phyloP scores from a whole-genome alignment of 2,888 invertebrate species.

The Calliopum simillimum region DNA sequence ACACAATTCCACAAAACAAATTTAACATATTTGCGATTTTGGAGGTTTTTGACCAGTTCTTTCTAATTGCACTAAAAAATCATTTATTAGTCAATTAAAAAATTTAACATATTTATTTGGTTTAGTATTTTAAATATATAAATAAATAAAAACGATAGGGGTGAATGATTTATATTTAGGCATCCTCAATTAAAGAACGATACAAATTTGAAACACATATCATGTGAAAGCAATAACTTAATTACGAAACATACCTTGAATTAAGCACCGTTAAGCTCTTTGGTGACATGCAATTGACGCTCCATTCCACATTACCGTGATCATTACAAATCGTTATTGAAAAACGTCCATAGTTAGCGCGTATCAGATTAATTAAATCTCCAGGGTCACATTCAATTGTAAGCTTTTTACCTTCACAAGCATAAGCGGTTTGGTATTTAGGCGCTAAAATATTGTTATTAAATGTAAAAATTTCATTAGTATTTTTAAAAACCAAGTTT shows the following conservation, averaged over 20 bases:
- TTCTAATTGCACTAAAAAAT: too few species aligned
- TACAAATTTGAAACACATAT: too few species aligned
- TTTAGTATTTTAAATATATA: too few species aligned
- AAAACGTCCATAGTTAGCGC: conserved; percentile 95
- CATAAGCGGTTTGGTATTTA: conserved; percentile 91
- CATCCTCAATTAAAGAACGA: too few species aligned
- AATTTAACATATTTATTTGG: too few species aligned
- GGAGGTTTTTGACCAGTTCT: too few species aligned
- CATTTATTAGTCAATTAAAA: too few species aligned
- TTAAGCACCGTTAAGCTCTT: conserved; percentile 89
- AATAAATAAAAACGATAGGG: too few species aligned
- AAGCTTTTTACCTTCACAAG: conserved; percentile 92
- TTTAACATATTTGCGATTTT: too few species aligned
- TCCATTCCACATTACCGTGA: conserved; percentile 96
- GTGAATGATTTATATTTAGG: too few species aligned
- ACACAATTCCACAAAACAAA: too few species aligned
- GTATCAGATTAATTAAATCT: conserved; percentile 89
- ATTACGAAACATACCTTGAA: conserved; percentile 77
- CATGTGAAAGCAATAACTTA: not conserved
- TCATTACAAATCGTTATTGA: conserved; percentile 97
- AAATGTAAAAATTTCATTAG: not conserved
- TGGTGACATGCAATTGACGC: conserved; percentile 94
- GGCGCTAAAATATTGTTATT: conserved; percentile 66
- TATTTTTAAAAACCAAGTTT: not conserved
- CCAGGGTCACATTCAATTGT: conserved; percentile 89